Conservation (phyloP, 2,797 vertebrate species). For the Ctenopoma kingsleyae region DNA sequence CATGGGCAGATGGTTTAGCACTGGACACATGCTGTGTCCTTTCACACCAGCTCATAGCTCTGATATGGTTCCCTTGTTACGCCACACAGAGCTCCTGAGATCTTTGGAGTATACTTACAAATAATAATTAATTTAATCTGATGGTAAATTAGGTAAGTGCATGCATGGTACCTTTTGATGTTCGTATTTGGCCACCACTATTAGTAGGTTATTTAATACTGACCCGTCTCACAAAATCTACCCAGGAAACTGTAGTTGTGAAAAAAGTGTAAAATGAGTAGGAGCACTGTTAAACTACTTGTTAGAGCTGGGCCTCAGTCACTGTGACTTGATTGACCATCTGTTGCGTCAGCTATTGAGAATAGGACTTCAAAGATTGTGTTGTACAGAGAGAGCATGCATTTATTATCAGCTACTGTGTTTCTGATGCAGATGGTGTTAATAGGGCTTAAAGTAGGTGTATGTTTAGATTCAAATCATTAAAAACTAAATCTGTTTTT, state of each 20-base stretch:
- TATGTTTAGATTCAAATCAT: neutral
- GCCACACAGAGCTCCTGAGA: constrained; percentile 31
- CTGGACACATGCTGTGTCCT: constrained; percentile 57
- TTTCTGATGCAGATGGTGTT: constrained; percentile 1
- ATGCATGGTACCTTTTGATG: neutral
- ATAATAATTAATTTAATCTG: neutral
- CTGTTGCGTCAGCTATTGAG: constrained; percentile 60
- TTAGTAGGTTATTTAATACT: constrained; percentile 13
- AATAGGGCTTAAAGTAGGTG: neutral
- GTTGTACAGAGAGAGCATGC: neutral
- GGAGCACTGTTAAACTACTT: constrained; percentile 56
- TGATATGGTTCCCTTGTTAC: constrained; percentile 47
- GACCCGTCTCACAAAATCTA: constrained; percentile 37
- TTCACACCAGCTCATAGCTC: constrained; percentile 56
- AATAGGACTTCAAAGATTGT: constrained; percentile 24
- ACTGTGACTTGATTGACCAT: constrained; percentile 51
- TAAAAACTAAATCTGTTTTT: neutral
- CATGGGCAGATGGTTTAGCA: constrained; percentile 67
- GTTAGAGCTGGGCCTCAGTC: constrained; percentile 41
- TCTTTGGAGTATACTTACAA: constrained; percentile 25
- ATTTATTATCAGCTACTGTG: constrained; percentile 8
- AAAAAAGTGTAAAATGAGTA: constrained; percentile 52
- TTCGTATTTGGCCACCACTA: constrained; percentile 19
- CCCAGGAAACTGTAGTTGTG: constrained; percentile 25
- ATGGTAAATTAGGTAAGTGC: neutral